Base-by-base conservation (phyloP, 1,140 invertebrate genomes). In the Saxidomus purpurata region DNA sequence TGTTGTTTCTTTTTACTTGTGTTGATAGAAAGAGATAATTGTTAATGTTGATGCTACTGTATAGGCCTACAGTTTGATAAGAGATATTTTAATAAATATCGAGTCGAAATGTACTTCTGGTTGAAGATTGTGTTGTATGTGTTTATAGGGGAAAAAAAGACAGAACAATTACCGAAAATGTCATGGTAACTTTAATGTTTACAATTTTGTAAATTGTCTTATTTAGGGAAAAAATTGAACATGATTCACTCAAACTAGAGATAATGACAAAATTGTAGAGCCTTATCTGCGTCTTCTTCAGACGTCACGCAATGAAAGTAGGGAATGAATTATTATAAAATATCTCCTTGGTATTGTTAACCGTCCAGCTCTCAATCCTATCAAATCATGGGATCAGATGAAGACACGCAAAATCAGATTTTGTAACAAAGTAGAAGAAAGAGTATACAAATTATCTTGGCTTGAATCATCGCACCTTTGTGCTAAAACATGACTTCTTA, bases 371-470 rank as follows among this genome's bases (percentile, higher is more conserved):
- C 17, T 38, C 17, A 71, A 71, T 71, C 67, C 17, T 71, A 71
- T 71, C 67, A 40, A 40, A 71, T 38, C 34, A 11, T 15, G 34
- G 17, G 34, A 71, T 71, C 67, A n/a, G 38, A 67, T n/a, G 36
- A 38, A 15, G 15, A 71, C 67, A 40, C 22, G 38, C 36, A 38
- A 36, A 36, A 28, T 15, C 28, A 71, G 67, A 63, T 28, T 63
- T 71, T 71, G 67, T 71, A 38, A 22, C 67, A 15, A 31, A 36
- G 15, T 36, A 19, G 67, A 71, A 71, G 67, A 71, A 71, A 36
- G 34, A 71, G 38, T 61, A 71, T 9, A 71, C 11, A 71, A 71
- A 40, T 71, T 71, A 71, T 71, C 34, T 71, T 15, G 25, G 0
- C 67, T 28, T 15, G 3, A 71, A 71, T 38, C 67, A 71, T 71